These are phyloP conservation scores for Dissostichus mawsoni DNA, from an alignment of 2,113 vertebrate genomes.

Conservation along the genomic window DNA sequence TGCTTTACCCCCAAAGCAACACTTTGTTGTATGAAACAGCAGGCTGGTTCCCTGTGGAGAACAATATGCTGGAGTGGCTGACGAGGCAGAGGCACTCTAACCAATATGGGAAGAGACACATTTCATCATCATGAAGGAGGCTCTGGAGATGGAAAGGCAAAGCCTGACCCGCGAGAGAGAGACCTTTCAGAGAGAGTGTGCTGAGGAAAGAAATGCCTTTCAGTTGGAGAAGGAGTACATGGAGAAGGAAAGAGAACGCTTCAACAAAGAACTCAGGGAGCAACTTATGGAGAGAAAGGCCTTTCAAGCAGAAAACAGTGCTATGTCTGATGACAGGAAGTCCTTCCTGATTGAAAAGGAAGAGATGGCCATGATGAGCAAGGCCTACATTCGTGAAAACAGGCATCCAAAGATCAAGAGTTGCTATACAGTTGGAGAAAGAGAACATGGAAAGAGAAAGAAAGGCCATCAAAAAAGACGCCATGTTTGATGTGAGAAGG, in stretches of 20 bases:
- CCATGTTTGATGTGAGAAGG: background rate
- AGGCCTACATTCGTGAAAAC: conserved; percentile 2
- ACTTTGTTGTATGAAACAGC: background rate
- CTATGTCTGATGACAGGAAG: background rate
- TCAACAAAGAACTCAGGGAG: background rate
- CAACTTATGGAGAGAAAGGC: too few species aligned
- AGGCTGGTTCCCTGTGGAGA: background rate
- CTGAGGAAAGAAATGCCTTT: background rate
- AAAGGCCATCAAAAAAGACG: background rate
- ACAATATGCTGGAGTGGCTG: background rate
- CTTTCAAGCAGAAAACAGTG: background rate
- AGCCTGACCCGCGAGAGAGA: background rate
- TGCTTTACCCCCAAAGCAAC: background rate
- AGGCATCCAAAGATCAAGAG: background rate
- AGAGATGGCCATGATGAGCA: background rate
- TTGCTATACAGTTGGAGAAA: conserved; percentile 5
- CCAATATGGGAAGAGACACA: background rate
- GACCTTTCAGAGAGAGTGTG: background rate
- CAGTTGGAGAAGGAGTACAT: conserved; percentile 11
- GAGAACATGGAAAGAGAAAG: background rate
- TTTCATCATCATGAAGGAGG: background rate
- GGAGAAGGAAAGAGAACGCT: conserved; percentile 6
- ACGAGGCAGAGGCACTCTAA: background rate
- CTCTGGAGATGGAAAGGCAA: background rate
- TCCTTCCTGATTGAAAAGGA: background rate